These are phyloP conservation scores for Chauna torquata DNA, from an alignment of 2,113 vertebrate genomes.

Conservation along the genomic window DNA sequence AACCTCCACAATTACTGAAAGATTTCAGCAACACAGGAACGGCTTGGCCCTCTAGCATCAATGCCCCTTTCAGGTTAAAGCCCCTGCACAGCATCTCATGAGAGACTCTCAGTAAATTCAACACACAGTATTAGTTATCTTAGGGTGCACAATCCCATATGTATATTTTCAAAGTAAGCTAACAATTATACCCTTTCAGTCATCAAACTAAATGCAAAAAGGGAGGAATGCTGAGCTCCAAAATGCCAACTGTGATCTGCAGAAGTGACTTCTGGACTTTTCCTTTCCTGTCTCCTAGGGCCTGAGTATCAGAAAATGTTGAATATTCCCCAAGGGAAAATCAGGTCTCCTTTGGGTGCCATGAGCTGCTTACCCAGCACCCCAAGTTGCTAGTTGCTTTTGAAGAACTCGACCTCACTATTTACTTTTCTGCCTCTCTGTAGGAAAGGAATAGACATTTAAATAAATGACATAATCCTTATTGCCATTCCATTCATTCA, in stretches of 20 bases:
- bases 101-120: background rate
- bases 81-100: background rate
- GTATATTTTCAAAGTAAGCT: background rate
- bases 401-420: slow-evolving; percentile 25
- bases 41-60: background rate
- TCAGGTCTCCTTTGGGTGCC: background rate
- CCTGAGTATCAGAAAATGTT: background rate
- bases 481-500: slow-evolving; percentile 70
- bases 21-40: background rate
- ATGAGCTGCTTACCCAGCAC: background rate
- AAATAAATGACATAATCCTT: slow-evolving; percentile 70
- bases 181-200: background rate
- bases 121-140: background rate
- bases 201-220: background rate
- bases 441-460: slow-evolving; percentile 63
- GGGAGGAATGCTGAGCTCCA: accelerated
- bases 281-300: background rate
- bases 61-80: background rate
- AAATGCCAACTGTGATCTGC: background rate
- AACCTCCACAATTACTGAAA: background rate
- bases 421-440: slow-evolving; percentile 53
- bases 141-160: background rate
- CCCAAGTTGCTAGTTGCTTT: background rate
- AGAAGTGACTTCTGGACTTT: background rate
- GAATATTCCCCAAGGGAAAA: background rate